Evolutionary conservation across 1,140 invertebrate species (phyloP).

Genomic region (Oreohelix idahoensis): DNA sequence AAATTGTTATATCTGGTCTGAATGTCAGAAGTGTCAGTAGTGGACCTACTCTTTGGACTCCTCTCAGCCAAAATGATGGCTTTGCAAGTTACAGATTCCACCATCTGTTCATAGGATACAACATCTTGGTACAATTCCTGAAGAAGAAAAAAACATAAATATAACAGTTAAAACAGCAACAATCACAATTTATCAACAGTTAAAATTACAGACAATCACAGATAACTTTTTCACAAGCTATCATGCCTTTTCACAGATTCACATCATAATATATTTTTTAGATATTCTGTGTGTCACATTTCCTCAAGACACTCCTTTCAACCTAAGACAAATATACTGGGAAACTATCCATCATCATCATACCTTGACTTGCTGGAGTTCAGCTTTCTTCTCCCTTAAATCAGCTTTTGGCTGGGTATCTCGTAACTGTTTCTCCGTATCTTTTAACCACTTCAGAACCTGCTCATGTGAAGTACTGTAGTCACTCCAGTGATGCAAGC

Average conservation of each 20-base stretch:
- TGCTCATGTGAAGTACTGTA: constrained; percentile 90
- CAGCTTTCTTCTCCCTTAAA: constrained; percentile 89
- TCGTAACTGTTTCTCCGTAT: constrained; percentile 83
- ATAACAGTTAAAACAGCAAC: too few relatives aligned
- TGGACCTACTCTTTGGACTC: constrained; percentile 86
- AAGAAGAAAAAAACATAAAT: not conserved
- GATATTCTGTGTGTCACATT: too few relatives aligned
- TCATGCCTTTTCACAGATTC: too few relatives aligned
- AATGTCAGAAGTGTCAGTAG: constrained; percentile 87
- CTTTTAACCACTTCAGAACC: constrained; percentile 94
- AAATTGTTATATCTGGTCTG: constrained; percentile 85
- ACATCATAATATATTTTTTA: too few relatives aligned
- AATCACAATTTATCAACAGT: too few relatives aligned
- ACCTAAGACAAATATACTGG: too few relatives aligned
- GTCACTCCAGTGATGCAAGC: constrained; percentile 76
- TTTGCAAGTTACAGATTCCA: constrained; percentile 88
- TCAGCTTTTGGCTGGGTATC: constrained; percentile 79
- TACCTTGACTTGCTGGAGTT: constrained; percentile 91
- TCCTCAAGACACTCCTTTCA: too few relatives aligned
- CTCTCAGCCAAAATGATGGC: constrained; percentile 89
- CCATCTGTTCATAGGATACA: constrained; percentile 91
- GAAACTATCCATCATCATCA: too few relatives aligned
- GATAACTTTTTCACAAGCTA: too few relatives aligned
- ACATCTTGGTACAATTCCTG: constrained; percentile 89
- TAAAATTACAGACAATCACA: too few relatives aligned